Evolutionary conservation across 92 coral and sea anemone species (phyloP), one percentile per base, ranked within the genome.

Genomic region (Umimayanthus kanabou): DNA sequence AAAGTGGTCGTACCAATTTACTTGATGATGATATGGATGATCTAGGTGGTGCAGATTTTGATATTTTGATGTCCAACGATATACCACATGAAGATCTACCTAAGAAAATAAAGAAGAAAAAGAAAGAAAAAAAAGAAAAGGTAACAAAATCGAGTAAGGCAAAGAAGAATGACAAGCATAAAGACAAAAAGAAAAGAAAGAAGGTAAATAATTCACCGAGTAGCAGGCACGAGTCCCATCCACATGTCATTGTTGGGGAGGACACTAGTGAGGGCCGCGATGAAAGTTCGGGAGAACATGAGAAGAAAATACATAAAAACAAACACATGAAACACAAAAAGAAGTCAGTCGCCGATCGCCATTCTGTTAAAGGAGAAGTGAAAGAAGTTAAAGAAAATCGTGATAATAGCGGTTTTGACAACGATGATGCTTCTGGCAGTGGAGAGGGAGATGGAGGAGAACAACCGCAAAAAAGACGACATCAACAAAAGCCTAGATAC

Each of bases 1-100:
- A 28, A 25, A 25, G 57, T 0, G 76, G 64, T 25, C 39, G 57
- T 13, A 70, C 30, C 4, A 18, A 39, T 23, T 16, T 40, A 75
- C 77, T 83, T 49, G 87, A 83, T 25, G 87, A 69, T 7, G 90
- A 95, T 42, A 71, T 92, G 58, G 96, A 93, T 28, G 98, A 95
- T 84, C 85, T 95, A 20, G 98, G 98, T 66, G 98, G 94, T 49
- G 94, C 98, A 23, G 98, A 95, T 88, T 95, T 95, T 83, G 98
- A 95, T 73, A 95, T 95, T 61, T 87, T 92, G 89, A 95, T 95
- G 96, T 91, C 98, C 1, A 95, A 95, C 43, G 96, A 95, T 45
- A 93, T 95, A 53, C 98, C 98, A 22, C 98, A 88, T 71, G 91
- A 90, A 30, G 88, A 89, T 67, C 69, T 84, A 53, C 87, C 92